phyloP scores from a whole-genome alignment of 2,113 vertebrate genomes.

The Eubucco bourcierii region DNA sequence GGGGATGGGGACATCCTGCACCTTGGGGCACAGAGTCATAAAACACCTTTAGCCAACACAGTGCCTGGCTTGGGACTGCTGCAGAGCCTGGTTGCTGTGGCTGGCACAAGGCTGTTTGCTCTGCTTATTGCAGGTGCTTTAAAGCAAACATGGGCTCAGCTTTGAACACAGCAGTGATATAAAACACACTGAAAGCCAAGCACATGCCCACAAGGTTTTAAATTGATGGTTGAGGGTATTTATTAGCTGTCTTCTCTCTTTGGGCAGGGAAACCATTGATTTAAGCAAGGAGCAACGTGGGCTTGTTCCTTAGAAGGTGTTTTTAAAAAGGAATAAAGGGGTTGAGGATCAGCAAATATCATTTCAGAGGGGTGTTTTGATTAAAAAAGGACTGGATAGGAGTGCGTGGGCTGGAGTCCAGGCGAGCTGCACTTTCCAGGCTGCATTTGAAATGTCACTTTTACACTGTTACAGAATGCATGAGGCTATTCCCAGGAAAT shows the following conservation, averaged over 20 bases:
- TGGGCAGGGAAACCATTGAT: accelerated
- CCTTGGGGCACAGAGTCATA: accelerated
- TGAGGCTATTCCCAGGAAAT: neutral
- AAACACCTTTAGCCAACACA: neutral
- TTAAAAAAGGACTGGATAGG: neutral
- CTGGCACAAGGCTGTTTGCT: neutral
- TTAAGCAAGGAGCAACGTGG: neutral
- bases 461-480: accelerated
- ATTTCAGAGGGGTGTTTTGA: neutral
- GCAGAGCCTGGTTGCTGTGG: neutral
- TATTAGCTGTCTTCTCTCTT: neutral
- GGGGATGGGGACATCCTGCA: accelerated
- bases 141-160: neutral
- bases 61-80: neutral
- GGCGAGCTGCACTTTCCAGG: neutral
- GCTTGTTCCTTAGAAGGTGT: neutral
- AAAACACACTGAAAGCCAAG: neutral
- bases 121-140: neutral
- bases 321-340: neutral
- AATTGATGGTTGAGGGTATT: neutral
- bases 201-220: neutral
- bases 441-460: neutral
- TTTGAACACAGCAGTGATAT: neutral
- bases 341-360: neutral
- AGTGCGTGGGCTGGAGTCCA: accelerated